phyloP scores from a whole-genome alignment of 1,140 invertebrate species.

The Ceratosolen fusciceps region DNA sequence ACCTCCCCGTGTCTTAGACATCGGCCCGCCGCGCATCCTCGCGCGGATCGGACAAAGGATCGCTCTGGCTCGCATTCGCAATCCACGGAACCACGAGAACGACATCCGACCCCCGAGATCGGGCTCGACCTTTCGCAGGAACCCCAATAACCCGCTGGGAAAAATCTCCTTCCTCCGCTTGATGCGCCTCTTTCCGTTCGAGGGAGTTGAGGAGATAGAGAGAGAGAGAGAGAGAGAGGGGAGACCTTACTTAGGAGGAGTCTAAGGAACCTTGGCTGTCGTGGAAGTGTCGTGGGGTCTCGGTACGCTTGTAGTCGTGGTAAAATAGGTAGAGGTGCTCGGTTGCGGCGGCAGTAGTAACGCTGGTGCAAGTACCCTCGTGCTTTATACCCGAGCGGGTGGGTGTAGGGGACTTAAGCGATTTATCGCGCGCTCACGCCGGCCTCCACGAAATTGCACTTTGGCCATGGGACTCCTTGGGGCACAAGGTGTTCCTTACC shows the following conservation, averaged over 20 bases:
- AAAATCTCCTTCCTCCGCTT: conserved; percentile 21
- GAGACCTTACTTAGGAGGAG: too few species aligned
- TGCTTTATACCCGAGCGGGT: not conserved
- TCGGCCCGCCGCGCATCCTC: not conserved
- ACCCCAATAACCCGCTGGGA: conserved; percentile 33
- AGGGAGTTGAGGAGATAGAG: too few species aligned
- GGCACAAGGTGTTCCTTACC: conserved; percentile 6
- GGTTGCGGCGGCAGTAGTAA: too few species aligned
- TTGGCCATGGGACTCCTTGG: not conserved
- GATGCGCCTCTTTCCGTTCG: too few species aligned
- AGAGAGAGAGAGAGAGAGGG: too few species aligned
- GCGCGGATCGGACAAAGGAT: not conserved
- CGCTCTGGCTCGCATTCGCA: not conserved
- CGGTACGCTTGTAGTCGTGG: too few species aligned
- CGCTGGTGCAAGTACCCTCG: too few species aligned
- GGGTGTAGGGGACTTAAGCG: conserved; percentile 6
- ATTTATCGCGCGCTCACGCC: conserved; percentile 24
- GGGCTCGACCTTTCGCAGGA: not conserved
- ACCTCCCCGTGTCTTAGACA: not conserved
- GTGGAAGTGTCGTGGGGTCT: not conserved
- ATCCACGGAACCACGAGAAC: not conserved
- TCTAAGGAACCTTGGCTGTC: not conserved
- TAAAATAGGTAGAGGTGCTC: too few species aligned
- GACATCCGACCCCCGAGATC: not conserved
- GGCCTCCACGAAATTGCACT: conserved; percentile 20